Evolutionary conservation across 2,797 vertebrate genomes (phyloP), one percentile per base, ranked within the genome.

Genomic region (Alosa sapidissima): DNA sequence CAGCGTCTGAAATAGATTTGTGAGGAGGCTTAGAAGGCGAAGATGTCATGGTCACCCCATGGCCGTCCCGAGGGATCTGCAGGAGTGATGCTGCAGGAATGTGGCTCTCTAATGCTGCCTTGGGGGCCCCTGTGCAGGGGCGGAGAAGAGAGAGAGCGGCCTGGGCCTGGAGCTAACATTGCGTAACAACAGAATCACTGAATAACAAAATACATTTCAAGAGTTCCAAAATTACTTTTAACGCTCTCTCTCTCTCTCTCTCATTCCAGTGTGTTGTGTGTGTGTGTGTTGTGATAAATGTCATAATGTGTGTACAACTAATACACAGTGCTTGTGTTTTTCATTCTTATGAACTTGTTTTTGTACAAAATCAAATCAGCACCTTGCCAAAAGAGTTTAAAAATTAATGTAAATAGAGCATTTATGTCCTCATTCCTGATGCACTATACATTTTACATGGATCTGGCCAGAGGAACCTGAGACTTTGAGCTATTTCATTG

Each of bases 61-160:
- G 58, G 58, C 1, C 13, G 36, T 45, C 36, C 33, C 28, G 1
- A 1, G 36, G 41, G 36, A 78, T 16, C 5, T 21, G 72, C 16
- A 47, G 72, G 36, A 78, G 72, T 78, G 72, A 78, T 78, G 36
- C 16, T 21, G 41, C 72, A 45, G 33, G 68, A 75, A 75, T 75
- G 68, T 19, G 72, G 41, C 72, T 78, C 16, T 78, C 28, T 47
- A 47, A 47, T 14, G 41, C 72, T 3, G 47, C 8, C n/a, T 28
- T 41, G 41, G 41, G 2, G 54, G 28, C 5, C 14, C 14, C 72
- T 84, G 5, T 49, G 13, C 82, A 33, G 36, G 85, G 83, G 60
- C 54, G 6, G 3, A 5, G 19, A 4, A 4, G 54, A 2, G 54
- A 8, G 13, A 68, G 9, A 14, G 62, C 24, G 33, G 28, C 24